Evolutionary conservation across 2,113 vertebrate genomes (phyloP), one percentile per base, ranked within the genome.

Genomic region (Furnarius figulus): DNA sequence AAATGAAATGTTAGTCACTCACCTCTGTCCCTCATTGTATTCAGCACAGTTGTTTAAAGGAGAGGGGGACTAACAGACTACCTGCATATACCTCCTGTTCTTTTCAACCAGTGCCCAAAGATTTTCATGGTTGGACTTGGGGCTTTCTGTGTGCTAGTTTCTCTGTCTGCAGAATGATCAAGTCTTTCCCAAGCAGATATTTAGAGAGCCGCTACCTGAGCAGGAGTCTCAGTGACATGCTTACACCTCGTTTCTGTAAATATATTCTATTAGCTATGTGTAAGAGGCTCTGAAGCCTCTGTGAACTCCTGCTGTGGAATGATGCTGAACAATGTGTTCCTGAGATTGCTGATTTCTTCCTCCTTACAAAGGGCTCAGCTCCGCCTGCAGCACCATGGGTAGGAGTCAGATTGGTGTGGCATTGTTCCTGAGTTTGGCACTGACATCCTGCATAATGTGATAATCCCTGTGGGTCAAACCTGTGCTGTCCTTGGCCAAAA

Each of bases 391-490:
- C n/a, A 52, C 33, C 0, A 5, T 8, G 52, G 47, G 59, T 24
- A 52, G 89, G 39, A 96, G 61, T 49, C 59, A 77, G 75, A 86
- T 63, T 87, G 30, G 8, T 49, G 87, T 55, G 40, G 88, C 74
- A 87, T 86, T 93, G 85, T 90, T 95, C 56, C 91, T 65, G 62
- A 71, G 53, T 40, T 94, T 95, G 88, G 95, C 94, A 96, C 12
- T 0, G 14, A 27, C 15, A 7, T 4, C 8, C 12, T 0, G 10
- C 11, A 55, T 87, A 97, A 97, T 58, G 70, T 80, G 87, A 96
- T 97, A 95, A 97, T 97, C 96, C 89, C 91, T 35, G 47, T 82
- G 92, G 66, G 71, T 95, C 14, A 4, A 30, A 55, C 67, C 62
- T 33, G 10, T 24, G 12, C 39, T 66, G 61, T 78, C 63, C 77